Base-by-base conservation (phyloP, 2,888 invertebrate genomes). In the Perizoma affinitatum region DNA sequence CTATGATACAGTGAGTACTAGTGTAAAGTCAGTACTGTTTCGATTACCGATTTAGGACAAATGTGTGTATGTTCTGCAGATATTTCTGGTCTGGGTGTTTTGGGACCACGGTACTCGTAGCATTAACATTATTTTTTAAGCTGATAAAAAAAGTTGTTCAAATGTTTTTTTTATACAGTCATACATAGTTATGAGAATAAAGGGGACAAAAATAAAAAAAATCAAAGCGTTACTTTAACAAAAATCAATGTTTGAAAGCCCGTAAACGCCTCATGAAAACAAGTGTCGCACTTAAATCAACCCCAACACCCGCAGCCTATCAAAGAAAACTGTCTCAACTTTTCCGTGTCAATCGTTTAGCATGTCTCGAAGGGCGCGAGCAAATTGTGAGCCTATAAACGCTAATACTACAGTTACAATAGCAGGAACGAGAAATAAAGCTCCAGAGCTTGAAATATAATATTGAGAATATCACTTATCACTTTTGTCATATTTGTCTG, bases 301-400 rank as follows among this genome's bases (percentile, higher is more conserved):
- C 50, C 47, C 38, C 49, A 49, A 69, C 66, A 65, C 66, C 58
- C 59, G 66, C 66, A 65, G 66, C 65, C 65, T 67, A 67, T 69
- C 64, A 66, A 67, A 69, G 63, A 59, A 68, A 67, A 66, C 63
- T 69, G 64, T 47, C 65, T 62, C 57, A 76, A 78, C 74, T 75
- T 75, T 74, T 74, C 71, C 76, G 71, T 73, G 75, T 76, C 77
- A 78, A 71, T 78, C 77, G 75, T 78, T 79, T 78, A 75, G 71
- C 78, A 73, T 75, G 76, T 73, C 74, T 75, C 73, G 70, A 73
- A 72, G 76, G 73, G 70, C 68, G 73, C 75, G 77, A 72, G 79
- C 47, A 63, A 66, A 63, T 61, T 60, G 63, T 60, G 64, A 61
- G 65, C 58, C 60, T 58, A 63, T 63, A 63, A 58, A 63, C 58